Evolutionary conservation across 2,888 invertebrate genomes (phyloP).

Genomic region (Drosophila kuntzei): DNA sequence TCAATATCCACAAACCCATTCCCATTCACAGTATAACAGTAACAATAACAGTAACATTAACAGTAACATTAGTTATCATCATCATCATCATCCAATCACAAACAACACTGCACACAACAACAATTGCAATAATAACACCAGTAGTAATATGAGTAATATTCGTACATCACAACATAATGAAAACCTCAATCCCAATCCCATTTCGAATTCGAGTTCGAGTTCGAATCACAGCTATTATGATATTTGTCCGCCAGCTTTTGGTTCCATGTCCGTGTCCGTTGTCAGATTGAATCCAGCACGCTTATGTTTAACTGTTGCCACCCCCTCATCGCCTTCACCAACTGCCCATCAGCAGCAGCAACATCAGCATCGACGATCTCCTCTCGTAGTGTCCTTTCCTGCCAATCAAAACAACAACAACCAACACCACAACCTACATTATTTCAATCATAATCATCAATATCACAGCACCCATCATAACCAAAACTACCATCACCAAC

Average conservation of each 20-base stretch:
- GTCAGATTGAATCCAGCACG: constrained; percentile 74
- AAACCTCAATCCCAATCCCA: constrained; percentile 46
- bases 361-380: constrained; percentile 40
- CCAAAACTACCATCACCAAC: constrained; percentile 48
- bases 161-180: constrained; percentile 37
- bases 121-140: constrained; percentile 43
- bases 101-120: constrained; percentile 47
- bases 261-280: constrained; percentile 75
- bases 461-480: constrained; percentile 55
- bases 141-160: constrained; percentile 37
- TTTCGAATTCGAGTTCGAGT: constrained; percentile 17
- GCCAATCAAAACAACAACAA: constrained; percentile 28
- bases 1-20: constrained; percentile 44
- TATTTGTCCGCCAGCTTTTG: constrained; percentile 59
- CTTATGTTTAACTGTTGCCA: constrained; percentile 70
- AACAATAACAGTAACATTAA: constrained; percentile 21
- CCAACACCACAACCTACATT: constrained; percentile 34
- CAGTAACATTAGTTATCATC: constrained; percentile 25
- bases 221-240: constrained; percentile 57
- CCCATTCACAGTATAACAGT: constrained; percentile 26
- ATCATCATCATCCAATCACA: constrained; percentile 37
- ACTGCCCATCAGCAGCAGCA: constrained; percentile 20
- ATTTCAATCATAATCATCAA: constrained; percentile 53
- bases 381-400: constrained; percentile 56
- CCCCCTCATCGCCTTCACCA: constrained; percentile 43